These are phyloP conservation scores for Oceanodroma leucorhoa DNA, from an alignment of 2,797 vertebrate species.

Conservation along the genomic window DNA sequence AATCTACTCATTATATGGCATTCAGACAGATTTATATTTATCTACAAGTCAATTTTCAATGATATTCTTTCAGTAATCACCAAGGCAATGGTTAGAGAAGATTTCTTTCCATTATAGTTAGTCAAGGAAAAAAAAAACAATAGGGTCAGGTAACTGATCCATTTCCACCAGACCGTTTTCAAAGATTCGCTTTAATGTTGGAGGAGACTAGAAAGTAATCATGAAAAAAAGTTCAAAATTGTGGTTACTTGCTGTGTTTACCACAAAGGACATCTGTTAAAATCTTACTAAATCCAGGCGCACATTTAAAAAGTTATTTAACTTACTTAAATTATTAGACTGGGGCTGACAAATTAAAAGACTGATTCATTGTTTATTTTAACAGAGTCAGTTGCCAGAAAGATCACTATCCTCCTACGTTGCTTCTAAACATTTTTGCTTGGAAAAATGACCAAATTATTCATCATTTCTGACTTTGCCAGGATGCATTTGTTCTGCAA, in stretches of 20 bases:
- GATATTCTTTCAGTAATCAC: not conserved
- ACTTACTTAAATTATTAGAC: not conserved
- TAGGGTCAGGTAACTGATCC: not conserved
- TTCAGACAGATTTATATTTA: not conserved
- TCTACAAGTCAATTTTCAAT: not conserved
- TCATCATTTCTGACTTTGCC: slow-evolving; percentile 8
- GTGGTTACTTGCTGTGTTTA: not conserved
- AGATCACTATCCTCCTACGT: not conserved
- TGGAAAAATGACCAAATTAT: slow-evolving; percentile 15
- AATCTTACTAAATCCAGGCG: not conserved
- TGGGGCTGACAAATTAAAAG: not conserved
- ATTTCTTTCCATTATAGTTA: not conserved
- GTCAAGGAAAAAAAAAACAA: not conserved
- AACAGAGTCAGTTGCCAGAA: not conserved
- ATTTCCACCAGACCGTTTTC: not conserved
- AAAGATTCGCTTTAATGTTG: not conserved
- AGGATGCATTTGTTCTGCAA: slow-evolving; percentile 15
- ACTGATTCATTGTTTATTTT: not conserved
- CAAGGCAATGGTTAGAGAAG: not conserved
- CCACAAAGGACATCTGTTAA: not conserved
- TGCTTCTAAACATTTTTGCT: slow-evolving; percentile 22
- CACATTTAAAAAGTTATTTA: not conserved
- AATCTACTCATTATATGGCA: not conserved
- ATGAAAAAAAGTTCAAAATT: not conserved
- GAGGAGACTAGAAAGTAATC: not conserved